Base-by-base conservation (phyloP, 2,797 vertebrate genomes). In the Tarsius wallacei region DNA sequence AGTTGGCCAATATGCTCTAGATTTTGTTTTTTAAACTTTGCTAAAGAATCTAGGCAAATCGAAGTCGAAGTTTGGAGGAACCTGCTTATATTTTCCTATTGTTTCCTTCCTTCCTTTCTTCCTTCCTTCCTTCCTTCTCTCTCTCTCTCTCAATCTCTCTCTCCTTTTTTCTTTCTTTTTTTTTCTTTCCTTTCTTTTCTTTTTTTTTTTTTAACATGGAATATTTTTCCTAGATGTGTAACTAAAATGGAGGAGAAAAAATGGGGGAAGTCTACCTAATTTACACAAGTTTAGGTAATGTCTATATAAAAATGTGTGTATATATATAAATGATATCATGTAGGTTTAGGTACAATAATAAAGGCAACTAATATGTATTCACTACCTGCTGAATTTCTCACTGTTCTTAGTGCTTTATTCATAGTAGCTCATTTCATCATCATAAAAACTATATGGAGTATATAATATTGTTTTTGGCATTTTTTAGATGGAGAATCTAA, bases 21-120 rank as follows among this genome's bases (percentile, higher is more conserved):
- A 42, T 42, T 59, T 59, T 66, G 42, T 22, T 68, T 85, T 66
- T 90, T 66, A 74, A 82, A 87, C n/a, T 71, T 80, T 77, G 64
- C 24, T 83, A 13, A 73, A 53, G 28, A 84, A n/a, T 71, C 47
- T 74, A 66, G 42, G 66, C 15, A 73, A 87, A 92, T 89, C 22
- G 61, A 64, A 84, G 10, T 86, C 74, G 53, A 94, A 90, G 26
- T 59, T 90, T 81, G 28, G 36, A 94, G 10, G 82, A 86, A 64
- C 19, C 87, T 84, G 12, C 7, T 70, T 93, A 10, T 33, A 64
- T 28, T 64, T 63, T 12, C 26, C 31, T 80, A 28, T 83, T 83
- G n/a, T 13, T 17, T 14, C 5, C 14, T 81, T 21, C 33, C 51
- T 85, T 33, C 55, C 53, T 31, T 17, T 16, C 42, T 53, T 31